phyloP scores from a whole-genome alignment of 2,888 invertebrate species.

The Phaonia tiefii region DNA sequence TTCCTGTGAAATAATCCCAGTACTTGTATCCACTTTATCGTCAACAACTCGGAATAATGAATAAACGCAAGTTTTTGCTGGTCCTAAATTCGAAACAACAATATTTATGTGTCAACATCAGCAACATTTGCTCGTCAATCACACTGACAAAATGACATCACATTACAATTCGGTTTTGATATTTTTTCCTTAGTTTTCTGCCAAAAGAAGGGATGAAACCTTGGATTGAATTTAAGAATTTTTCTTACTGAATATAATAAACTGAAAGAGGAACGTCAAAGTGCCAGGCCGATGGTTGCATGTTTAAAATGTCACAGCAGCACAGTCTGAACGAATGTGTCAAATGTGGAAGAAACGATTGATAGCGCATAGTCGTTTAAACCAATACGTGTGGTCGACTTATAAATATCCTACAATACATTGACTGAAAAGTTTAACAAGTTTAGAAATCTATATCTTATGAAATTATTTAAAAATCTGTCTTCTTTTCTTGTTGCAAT shows the following conservation, averaged over 20 bases:
- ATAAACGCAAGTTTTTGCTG: slow-evolving; percentile 47
- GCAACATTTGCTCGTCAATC: slow-evolving; percentile 74
- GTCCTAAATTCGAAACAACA: slow-evolving; percentile 53
- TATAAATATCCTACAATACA: too few species aligned
- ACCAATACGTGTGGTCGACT: too few species aligned
- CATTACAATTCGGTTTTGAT: slow-evolving; percentile 67
- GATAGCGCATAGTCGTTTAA: too few species aligned
- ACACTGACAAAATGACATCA: slow-evolving; percentile 79
- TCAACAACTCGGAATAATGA: slow-evolving; percentile 47
- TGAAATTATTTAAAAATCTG: too few species aligned
- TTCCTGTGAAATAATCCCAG: slow-evolving; percentile 8
- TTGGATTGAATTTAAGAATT: slow-evolving; percentile 39
- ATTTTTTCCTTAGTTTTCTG: slow-evolving; percentile 11
- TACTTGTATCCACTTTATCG: slow-evolving; percentile 11
- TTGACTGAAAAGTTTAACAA: too few species aligned
- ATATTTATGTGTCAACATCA: slow-evolving; percentile 65
- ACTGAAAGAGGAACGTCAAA: slow-evolving; percentile 29
- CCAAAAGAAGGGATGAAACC: slow-evolving; percentile 39
- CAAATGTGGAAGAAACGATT: too few species aligned
- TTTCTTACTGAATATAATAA: slow-evolving; percentile 58
- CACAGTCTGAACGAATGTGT: too few species aligned
- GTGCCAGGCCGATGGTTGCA: slow-evolving; percentile 17
- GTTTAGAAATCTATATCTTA: too few species aligned
- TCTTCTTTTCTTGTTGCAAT: too few species aligned
- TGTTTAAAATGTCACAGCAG: not conserved